These are phyloP conservation scores for Loriculus beryllinus DNA, from an alignment of 2,797 vertebrate species.

Conservation along the genomic window DNA sequence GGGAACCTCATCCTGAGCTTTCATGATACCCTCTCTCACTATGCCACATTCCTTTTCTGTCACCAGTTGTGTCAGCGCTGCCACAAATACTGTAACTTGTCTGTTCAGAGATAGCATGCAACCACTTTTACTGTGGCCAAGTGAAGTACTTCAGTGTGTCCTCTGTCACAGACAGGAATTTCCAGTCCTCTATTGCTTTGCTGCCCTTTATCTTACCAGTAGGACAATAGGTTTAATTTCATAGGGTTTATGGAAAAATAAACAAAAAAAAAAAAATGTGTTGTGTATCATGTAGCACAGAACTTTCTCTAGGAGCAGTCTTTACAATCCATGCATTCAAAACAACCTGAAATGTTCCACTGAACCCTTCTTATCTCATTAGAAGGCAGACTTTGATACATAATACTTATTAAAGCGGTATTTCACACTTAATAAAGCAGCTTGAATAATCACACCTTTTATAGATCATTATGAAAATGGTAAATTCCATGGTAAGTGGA, in stretches of 20 bases:
- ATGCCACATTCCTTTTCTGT: neutral
- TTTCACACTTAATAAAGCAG: neutral
- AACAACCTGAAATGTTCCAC: neutral
- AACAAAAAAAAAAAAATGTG: too few relatives aligned
- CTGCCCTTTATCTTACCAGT: neutral
- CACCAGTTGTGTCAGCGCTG: neutral
- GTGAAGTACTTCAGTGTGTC: neutral
- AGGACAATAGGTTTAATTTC: neutral
- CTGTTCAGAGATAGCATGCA: neutral
- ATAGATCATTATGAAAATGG: neutral
- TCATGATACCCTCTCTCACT: neutral
- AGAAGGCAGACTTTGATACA: neutral
- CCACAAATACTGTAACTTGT: neutral
- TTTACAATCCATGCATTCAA: neutral
- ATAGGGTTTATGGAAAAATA: neutral
- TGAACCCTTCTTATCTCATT: neutral
- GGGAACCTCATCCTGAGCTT: neutral
- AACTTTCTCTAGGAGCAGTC: neutral
- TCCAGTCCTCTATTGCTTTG: neutral
- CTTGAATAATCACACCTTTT: neutral
- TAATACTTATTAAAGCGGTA: neutral
- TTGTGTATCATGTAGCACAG: accelerated
- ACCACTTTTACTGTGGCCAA: neutral
- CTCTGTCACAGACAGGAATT: neutral
- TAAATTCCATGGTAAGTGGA: neutral